Base-by-base conservation (phyloP, 2,888 invertebrate genomes). In the Chaetogeoica ovagalla region DNA sequence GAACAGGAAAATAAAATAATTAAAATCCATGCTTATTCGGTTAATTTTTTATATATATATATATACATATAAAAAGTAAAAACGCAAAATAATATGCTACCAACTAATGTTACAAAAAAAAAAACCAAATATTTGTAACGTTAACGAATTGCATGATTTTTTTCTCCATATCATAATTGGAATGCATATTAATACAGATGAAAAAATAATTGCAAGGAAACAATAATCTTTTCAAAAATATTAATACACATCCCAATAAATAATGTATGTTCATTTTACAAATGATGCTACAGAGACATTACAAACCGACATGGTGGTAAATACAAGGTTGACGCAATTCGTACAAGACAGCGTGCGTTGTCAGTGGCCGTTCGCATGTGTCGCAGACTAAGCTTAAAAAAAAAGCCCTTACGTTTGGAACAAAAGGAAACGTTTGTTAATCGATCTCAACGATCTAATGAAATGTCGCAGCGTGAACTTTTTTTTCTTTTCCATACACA, bases 141-240 rank as follows among this genome's bases (percentile, higher is more conserved):
- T 13, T 13, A 48, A 48, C 48, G 11, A 48, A 48, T 48, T 48
- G 13, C 13, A 0, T 48, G 11, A 48, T 48, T 48, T 48, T 11
- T 30, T 30, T 30, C 30, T 48, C 11, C 48, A 48, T 13, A 17
- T 55, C 19, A 55, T 55, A 55, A 9, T 13, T 48, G 15, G 48
- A 9, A 55, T 55, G 13, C n/a, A 15, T 65, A 57, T 65, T 57
- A 75, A 6, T 66, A 75, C 8, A 4, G 39, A 7, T 19, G 30
- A 63, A n/a, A 39, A 79, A 71, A 71, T 4, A 71, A 71, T 79
- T 65, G 71, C 70, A 79, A 79, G 79, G 79, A 79, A 62, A 57
- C 71, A 71, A 71, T 71, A 65, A 57, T 59, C 71, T 65, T 43
- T 6, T 71, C 59, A 76, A 9, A 21, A 57, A 57, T 75, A 39